Evolutionary conservation across 2,888 invertebrate genomes (phyloP).

Genomic region (Cheilosia vulpina): DNA sequence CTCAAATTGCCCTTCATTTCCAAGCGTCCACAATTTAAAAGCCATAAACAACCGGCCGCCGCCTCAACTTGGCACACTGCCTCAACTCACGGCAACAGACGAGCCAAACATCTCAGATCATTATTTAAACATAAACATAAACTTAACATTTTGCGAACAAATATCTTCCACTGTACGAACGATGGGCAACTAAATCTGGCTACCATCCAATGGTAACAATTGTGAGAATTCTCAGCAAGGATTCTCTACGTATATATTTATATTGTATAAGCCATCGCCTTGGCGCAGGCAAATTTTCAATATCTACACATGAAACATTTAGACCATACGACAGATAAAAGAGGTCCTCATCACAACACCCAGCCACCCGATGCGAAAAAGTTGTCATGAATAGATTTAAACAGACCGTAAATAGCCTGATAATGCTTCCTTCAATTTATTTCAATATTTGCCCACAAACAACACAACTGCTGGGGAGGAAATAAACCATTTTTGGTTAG

Average conservation of each 20-base stretch:
- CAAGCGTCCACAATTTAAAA: slow-evolving; percentile 55
- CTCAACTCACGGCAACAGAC: slow-evolving; percentile 21
- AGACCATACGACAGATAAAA: slow-evolving; percentile 3
- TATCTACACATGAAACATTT: slow-evolving; percentile 31
- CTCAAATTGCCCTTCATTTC: neutral
- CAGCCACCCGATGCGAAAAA: neutral
- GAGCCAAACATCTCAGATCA: slow-evolving; percentile 44
- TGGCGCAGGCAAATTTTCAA: slow-evolving; percentile 60
- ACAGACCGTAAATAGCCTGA: slow-evolving; percentile 75
- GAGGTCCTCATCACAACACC: neutral
- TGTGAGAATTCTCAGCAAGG: slow-evolving; percentile 30
- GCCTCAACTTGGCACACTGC: slow-evolving; percentile 60
- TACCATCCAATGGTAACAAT: slow-evolving; percentile 65
- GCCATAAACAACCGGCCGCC: slow-evolving; percentile 50
- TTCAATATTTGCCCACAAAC: slow-evolving; percentile 73
- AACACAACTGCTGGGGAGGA: slow-evolving; percentile 50
- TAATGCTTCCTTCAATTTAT: slow-evolving; percentile 75
- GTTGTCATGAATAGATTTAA: slow-evolving; percentile 74
- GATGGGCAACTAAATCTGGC: slow-evolving; percentile 57
- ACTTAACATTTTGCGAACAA: slow-evolving; percentile 61
- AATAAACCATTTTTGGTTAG: slow-evolving; percentile 72
- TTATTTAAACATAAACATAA: slow-evolving; percentile 55
- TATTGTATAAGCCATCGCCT: neutral
- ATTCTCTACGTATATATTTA: neutral
- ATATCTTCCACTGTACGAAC: slow-evolving; percentile 33